Conservation (phyloP, 35 echinoderm and acorn worm genomes). For the Ophiothrix spiculata region DNA sequence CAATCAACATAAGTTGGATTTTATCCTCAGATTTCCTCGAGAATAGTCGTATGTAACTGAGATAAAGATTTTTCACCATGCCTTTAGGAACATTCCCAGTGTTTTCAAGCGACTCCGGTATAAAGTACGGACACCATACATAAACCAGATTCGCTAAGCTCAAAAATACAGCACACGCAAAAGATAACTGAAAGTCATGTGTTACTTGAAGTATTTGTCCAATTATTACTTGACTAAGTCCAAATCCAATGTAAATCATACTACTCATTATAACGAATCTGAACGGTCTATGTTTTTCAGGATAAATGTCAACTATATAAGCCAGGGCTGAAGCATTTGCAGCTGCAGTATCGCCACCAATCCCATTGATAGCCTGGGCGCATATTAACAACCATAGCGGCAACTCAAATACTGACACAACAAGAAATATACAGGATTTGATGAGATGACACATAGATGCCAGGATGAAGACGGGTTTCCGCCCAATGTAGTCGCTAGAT, state of each 20-base stretch:
- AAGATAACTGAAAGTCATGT: constrained; percentile 12
- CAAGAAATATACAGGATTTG: constrained; percentile 22
- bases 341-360: constrained; percentile 28
- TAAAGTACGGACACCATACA: constrained; percentile 1
- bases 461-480: constrained; percentile 49
- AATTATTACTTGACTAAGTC: constrained; percentile 25
- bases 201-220: constrained; percentile 35
- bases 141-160: constrained; percentile 32
- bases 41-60: constrained; percentile 18
- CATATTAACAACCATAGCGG: constrained; percentile 7
- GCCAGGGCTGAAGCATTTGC: constrained; percentile 6
- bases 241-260: constrained; percentile 29
- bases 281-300: neutral
- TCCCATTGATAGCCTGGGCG: constrained; percentile 28
- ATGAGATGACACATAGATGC: constrained; percentile 29
- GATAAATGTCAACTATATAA: constrained; percentile 28
- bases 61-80: neutral
- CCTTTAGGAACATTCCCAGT: neutral
- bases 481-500: constrained; percentile 33
- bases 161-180: constrained; percentile 12
- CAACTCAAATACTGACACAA: constrained; percentile 18
- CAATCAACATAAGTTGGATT: neutral
- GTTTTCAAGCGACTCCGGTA: constrained; percentile 17
- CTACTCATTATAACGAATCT: constrained; percentile 6
- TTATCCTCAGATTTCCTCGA: neutral